These are phyloP conservation scores for Morpho achilles DNA, from an alignment of 2,888 invertebrate genomes.

Conservation along the genomic window DNA sequence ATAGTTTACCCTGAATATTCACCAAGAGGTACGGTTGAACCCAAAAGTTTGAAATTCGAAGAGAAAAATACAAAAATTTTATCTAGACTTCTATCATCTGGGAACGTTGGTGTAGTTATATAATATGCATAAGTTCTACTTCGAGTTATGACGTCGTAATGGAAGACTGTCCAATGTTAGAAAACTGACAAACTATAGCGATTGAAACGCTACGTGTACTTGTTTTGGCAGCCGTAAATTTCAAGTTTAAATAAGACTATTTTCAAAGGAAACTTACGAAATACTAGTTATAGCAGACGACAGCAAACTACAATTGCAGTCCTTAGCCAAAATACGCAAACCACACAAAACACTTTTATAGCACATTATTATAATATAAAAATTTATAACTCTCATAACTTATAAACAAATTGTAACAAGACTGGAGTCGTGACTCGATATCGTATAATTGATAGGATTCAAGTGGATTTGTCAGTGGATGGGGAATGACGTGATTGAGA, in stretches of 20 bases:
- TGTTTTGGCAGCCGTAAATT: too few relatives aligned
- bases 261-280: constrained; percentile 17
- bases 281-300: constrained; percentile 7
- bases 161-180: too few relatives aligned
- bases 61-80: too few relatives aligned
- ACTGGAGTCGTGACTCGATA: constrained; percentile 13
- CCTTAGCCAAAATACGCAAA: constrained; percentile 4
- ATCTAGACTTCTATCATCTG: too few relatives aligned
- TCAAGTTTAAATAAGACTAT: not conserved
- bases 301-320: constrained; percentile 20
- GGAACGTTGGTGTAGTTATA: too few relatives aligned
- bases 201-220: too few relatives aligned
- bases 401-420: constrained; percentile 8
- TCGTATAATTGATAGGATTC: constrained; percentile 15
- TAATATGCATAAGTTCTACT: too few relatives aligned
- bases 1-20: too few relatives aligned
- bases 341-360: constrained; percentile 14
- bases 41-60: too few relatives aligned
- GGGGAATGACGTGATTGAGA: constrained; percentile 20
- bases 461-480: constrained; percentile 26
- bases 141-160: too few relatives aligned
- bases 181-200: too few relatives aligned
- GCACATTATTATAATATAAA: constrained; percentile 25
- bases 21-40: too few relatives aligned
- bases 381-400: constrained; percentile 25